Evolutionary conservation across 2,113 vertebrate genomes (phyloP).

Genomic region (Eretmochelys imbricata): DNA sequence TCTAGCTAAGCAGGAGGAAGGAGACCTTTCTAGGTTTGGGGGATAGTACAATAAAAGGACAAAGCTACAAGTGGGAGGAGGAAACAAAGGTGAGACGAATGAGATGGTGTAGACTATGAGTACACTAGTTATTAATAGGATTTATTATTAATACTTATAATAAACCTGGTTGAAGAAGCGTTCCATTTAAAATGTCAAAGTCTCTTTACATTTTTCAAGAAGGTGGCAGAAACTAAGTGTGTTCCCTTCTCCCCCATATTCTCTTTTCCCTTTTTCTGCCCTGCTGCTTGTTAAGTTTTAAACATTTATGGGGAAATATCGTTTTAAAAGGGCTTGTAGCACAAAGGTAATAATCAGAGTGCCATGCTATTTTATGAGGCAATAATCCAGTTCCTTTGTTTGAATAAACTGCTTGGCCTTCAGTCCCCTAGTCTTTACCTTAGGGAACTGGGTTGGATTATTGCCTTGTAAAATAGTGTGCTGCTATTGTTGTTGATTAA

Average conservation of each 20-base stretch:
- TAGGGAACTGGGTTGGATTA: slow-evolving; percentile 55
- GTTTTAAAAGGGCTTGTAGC: slow-evolving; percentile 58
- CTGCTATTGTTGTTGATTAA: slow-evolving; percentile 53
- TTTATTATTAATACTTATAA: slow-evolving; percentile 52
- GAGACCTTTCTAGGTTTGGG: not conserved
- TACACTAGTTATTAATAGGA: slow-evolving; percentile 47
- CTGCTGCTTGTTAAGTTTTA: slow-evolving; percentile 52
- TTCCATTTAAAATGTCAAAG: not conserved
- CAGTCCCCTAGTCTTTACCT: slow-evolving; percentile 43
- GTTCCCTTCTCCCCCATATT: not conserved
- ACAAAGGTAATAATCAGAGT: slow-evolving; percentile 67
- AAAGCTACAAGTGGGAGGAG: not conserved
- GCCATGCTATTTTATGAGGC: slow-evolving; percentile 67
- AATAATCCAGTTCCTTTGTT: slow-evolving; percentile 68
- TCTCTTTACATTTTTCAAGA: slow-evolving; percentile 5
- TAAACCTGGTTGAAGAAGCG: not conserved
- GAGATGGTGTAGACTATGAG: not conserved
- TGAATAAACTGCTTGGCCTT: slow-evolving; percentile 69
- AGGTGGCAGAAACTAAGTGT: slow-evolving; percentile 22
- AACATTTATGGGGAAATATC: slow-evolving; percentile 59
- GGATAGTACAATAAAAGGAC: not conserved
- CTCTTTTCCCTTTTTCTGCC: not conserved
- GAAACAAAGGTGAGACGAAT: slow-evolving; percentile 1
- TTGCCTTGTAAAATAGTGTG: slow-evolving; percentile 67
- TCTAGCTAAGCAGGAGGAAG: not conserved